These are phyloP conservation scores for Copidosoma floridanum DNA, from an alignment of 1,140 invertebrate genomes.

Conservation along the genomic window DNA sequence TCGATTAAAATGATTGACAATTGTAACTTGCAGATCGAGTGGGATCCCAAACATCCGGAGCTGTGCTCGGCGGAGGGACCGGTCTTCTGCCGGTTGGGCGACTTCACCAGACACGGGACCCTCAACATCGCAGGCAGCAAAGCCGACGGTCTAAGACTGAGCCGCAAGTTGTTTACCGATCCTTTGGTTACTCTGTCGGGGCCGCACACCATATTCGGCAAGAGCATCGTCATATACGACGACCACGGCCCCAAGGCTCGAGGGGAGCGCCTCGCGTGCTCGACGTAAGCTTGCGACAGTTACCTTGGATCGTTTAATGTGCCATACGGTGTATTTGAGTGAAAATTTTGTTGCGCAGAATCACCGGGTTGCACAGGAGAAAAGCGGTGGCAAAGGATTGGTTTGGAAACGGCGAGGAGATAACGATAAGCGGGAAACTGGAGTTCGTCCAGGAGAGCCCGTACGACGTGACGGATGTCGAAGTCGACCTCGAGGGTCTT, in stretches of 20 bases:
- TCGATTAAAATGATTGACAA: too few relatives aligned
- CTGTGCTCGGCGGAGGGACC: conserved; percentile 59
- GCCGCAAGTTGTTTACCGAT: conserved; percentile 79
- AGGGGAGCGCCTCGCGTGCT: conserved; percentile 84
- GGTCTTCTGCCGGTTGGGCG: conserved; percentile 67
- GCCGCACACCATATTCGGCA: conserved; percentile 71
- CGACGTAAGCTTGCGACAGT: conserved; percentile 65
- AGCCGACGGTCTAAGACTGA: conserved; percentile 61
- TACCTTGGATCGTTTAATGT: too few relatives aligned
- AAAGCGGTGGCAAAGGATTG: conserved; percentile 85
- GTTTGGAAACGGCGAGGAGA: conserved; percentile 74
- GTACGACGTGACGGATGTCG: conserved; percentile 78
- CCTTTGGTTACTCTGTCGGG: conserved; percentile 75
- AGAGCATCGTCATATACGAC: conserved; percentile 85
- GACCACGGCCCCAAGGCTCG: conserved; percentile 82
- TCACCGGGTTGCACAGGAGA: conserved; percentile 70
- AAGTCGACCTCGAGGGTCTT: conserved; percentile 75
- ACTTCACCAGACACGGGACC: conserved; percentile 69
- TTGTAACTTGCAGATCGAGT: conserved; percentile 48
- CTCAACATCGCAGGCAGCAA: conserved; percentile 75
- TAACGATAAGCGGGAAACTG: conserved; percentile 69
- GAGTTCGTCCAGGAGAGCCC: conserved; percentile 82
- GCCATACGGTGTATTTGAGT: too few relatives aligned
- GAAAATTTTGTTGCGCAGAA: too few relatives aligned
- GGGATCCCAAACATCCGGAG: conserved; percentile 46